Percentiles rank a stretch among this genome's conserved stretches.
phyloP scores from a whole-genome alignment of 1,140 invertebrate genomes.

The Lepidurus arcticus region DNA sequence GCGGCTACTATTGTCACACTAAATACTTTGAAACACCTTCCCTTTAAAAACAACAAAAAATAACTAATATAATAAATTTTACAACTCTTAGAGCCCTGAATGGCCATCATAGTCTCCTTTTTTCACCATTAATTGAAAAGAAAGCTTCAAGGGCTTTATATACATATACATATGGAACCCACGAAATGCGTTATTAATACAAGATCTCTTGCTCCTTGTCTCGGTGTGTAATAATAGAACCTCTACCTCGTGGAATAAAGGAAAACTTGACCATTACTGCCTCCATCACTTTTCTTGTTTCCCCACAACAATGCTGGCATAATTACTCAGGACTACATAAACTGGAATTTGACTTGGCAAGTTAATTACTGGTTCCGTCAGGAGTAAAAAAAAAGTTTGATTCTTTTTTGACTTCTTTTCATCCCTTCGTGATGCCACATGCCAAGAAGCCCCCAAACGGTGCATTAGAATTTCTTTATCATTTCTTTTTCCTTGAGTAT shows the following conservation, averaged over 20 bases:
- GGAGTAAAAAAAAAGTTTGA: not conserved
- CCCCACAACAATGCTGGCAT: not conserved
- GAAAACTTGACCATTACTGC: not conserved
- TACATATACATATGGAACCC: not conserved
- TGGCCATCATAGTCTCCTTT: not conserved
- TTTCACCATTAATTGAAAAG: not conserved
- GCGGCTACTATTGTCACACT: conserved; percentile 17
- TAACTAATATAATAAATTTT: not conserved
- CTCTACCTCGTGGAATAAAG: not conserved
- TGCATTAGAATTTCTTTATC: no score
- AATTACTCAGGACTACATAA: conserved; percentile 11
- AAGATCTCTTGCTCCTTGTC: no score
- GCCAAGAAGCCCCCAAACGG: not conserved
- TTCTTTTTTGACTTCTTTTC: not conserved
- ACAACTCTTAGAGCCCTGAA: not conserved
- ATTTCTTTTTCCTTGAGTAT: no score
- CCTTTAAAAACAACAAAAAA: not conserved
- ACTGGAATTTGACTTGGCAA: conserved; percentile 15
- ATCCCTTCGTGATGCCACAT: conserved; percentile 3
- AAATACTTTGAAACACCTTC: not conserved
- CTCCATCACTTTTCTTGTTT: not conserved
- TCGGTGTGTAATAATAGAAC: not conserved
- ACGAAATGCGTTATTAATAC: no score
- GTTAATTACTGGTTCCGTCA: conserved; percentile 19
- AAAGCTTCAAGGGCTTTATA: not conserved